These are phyloP conservation scores for Sisyra nigra DNA, from an alignment of 2,888 invertebrate species.

Conservation along the genomic window DNA sequence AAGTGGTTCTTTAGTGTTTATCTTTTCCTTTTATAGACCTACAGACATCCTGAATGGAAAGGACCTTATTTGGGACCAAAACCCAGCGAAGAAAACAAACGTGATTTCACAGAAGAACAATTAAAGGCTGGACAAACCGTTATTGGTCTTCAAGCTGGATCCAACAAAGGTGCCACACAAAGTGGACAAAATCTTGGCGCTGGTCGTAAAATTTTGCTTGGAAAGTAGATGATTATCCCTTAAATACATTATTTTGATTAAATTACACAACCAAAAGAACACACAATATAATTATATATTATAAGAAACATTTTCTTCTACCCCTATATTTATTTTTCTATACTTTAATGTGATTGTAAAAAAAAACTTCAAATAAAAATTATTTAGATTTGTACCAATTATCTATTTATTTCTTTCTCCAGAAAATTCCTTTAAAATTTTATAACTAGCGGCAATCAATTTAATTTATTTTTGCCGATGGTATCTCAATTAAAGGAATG, in stretches of 20 bases:
- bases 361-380: too few relatives aligned
- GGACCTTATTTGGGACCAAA: constrained; percentile 90
- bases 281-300: constrained; percentile 9
- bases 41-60: constrained; percentile 67
- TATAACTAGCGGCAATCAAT: too few relatives aligned
- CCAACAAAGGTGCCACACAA: constrained; percentile 91
- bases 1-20: not conserved
- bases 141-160: constrained; percentile 89
- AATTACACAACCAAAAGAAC: constrained; percentile 8
- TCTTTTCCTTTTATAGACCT: constrained; percentile 39
- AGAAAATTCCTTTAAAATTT: too few relatives aligned
- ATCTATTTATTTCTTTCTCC: too few relatives aligned
- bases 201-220: constrained; percentile 76
- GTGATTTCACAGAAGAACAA: constrained; percentile 86
- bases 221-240: constrained; percentile 48
- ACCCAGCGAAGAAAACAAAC: constrained; percentile 85
- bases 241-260: constrained; percentile 2
- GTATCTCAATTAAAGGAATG: too few relatives aligned
- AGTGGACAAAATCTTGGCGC: constrained; percentile 83
- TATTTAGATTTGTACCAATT: too few relatives aligned
- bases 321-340: constrained; percentile 1
- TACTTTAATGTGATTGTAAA: constrained; percentile 8
- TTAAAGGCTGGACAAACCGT: constrained; percentile 75
- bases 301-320: constrained; percentile 2
- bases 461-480: too few relatives aligned